These are phyloP conservation scores for Falco columbarius DNA, from an alignment of 2,797 vertebrate genomes.

Conservation along the genomic window DNA sequence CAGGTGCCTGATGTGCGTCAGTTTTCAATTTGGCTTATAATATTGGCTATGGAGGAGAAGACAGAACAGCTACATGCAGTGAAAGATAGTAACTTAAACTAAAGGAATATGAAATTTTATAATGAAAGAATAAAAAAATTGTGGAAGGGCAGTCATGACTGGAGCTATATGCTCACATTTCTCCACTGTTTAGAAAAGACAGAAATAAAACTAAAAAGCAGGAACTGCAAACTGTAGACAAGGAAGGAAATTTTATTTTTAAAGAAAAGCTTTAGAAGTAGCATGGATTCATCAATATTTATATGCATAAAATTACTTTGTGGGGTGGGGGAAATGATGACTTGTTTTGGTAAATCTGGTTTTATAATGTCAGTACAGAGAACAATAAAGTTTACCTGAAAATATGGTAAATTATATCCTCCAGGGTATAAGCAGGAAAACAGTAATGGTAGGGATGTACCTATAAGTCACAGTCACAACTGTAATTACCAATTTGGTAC, in stretches of 20 bases:
- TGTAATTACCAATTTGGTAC: neutral
- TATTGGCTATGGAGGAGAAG: neutral
- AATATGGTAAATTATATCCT: neutral
- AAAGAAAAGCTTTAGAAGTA: neutral
- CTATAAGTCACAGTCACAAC: neutral
- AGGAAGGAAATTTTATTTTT: neutral
- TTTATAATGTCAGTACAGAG: neutral
- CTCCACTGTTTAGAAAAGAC: neutral
- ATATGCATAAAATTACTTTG: neutral
- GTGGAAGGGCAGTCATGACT: neutral
- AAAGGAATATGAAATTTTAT: neutral
- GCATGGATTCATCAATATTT: neutral
- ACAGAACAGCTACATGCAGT: neutral
- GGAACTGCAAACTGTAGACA: neutral
- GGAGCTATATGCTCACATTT: neutral
- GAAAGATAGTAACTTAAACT: neutral
- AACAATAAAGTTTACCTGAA: neutral
- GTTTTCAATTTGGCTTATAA: neutral
- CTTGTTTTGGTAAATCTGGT: neutral
- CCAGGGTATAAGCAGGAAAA: neutral
- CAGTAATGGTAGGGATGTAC: neutral
- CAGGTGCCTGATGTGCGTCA: neutral
- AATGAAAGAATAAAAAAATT: neutral
- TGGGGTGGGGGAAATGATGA: rapidly evolving
- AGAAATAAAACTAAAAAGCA: neutral